Evolutionary conservation across 2,797 vertebrate species (phyloP).

Genomic region (Lophius americanus): DNA sequence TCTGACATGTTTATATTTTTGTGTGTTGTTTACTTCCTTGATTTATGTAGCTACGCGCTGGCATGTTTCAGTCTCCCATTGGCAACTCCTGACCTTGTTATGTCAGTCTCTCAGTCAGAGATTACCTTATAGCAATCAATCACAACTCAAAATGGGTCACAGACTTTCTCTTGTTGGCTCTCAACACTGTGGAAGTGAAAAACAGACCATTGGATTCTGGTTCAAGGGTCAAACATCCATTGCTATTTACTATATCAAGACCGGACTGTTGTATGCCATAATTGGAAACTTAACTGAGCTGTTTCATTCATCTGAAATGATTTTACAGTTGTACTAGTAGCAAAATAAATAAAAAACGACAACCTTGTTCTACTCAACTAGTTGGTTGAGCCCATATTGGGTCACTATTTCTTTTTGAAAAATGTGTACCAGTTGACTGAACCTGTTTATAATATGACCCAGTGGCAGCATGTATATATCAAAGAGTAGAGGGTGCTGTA

Average conservation of each 20-base stretch:
- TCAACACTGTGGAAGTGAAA: constrained; percentile 4
- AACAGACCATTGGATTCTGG: constrained; percentile 7
- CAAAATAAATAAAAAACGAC: neutral
- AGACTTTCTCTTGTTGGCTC: constrained; percentile 29
- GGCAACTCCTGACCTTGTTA: constrained; percentile 69
- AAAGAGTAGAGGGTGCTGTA: no score
- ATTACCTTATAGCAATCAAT: constrained; percentile 60
- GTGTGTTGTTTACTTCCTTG: constrained; percentile 29
- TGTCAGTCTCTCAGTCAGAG: constrained; percentile 63
- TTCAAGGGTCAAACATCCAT: constrained; percentile 35
- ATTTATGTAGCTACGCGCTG: constrained; percentile 48
- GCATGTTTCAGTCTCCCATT: constrained; percentile 60
- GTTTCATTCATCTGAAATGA: neutral
- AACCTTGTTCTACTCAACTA: no score
- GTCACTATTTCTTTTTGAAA: neutral
- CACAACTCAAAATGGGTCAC: constrained; percentile 59
- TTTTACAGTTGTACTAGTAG: neutral
- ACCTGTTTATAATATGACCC: no score
- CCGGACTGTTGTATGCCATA: constrained; percentile 5
- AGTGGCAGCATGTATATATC: no score
- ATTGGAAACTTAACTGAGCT: neutral
- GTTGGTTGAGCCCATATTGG: no score
- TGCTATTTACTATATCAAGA: constrained; percentile 26
- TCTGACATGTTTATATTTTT: constrained; percentile 21
- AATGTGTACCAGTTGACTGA: neutral